Evolutionary conservation across 2,797 vertebrate species (phyloP).

Genomic region (Melanotaenia parkinsoni): DNA sequence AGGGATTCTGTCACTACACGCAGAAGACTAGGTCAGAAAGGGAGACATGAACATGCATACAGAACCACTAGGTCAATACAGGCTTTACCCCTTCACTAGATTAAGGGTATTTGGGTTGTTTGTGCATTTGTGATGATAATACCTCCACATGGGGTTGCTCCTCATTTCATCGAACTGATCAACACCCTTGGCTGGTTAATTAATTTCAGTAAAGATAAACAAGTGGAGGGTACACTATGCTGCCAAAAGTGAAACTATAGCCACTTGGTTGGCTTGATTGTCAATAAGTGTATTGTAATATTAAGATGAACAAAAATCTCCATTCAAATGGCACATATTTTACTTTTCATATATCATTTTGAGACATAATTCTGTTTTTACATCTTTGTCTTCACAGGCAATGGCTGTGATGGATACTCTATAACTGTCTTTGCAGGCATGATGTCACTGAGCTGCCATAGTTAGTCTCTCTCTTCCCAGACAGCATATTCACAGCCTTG

Average conservation of each 20-base stretch:
- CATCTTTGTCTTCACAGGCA: constrained; percentile 45
- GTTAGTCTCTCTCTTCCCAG: constrained; percentile 77
- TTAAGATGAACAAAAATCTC: constrained; percentile 23
- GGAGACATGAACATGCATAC: constrained; percentile 32
- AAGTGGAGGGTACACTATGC: neutral
- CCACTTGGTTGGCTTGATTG: constrained; percentile 17
- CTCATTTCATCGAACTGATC: constrained; percentile 65
- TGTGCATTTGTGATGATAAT: constrained; percentile 79
- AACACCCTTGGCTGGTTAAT: constrained; percentile 42
- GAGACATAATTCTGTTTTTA: constrained; percentile 47
- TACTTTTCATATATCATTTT: constrained; percentile 44
- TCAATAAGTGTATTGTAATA: constrained; percentile 27
- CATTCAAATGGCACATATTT: constrained; percentile 47
- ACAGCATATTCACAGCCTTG: constrained; percentile 75
- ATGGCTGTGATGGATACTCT: constrained; percentile 69
- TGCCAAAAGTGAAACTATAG: constrained; percentile 18
- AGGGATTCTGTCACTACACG: constrained; percentile 58
- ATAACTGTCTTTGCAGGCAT: constrained; percentile 69
- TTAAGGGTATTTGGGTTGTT: constrained; percentile 81
- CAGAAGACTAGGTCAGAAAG: constrained; percentile 67
- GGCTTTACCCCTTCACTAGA: constrained; percentile 78
- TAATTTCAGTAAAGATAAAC: constrained; percentile 25
- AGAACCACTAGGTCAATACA: constrained; percentile 77
- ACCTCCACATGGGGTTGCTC: constrained; percentile 68
- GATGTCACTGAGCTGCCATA: constrained; percentile 72